These are phyloP conservation scores for Scaptomyza caliginosa DNA, from an alignment of 2,888 invertebrate species.

Conservation along the genomic window DNA sequence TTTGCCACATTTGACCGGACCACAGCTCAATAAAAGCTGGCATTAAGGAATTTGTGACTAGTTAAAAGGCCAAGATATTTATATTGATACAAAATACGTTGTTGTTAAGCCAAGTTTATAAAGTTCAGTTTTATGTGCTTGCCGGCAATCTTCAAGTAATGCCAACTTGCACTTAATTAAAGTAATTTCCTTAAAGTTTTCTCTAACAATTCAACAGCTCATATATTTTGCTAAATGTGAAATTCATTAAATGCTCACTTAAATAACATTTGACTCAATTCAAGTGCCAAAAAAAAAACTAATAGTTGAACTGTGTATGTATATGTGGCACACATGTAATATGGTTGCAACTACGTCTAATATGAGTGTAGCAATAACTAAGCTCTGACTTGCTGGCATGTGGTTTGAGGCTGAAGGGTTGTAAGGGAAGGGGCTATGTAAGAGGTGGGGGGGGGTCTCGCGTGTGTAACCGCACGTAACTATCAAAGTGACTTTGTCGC, in stretches of 20 bases:
- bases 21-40: slow-evolving; percentile 31
- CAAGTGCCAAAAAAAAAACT: slow-evolving; percentile 43
- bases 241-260: slow-evolving; percentile 50
- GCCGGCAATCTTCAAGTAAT: background rate
- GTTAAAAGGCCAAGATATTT: background rate
- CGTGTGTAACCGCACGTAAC: slow-evolving; percentile 66
- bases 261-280: slow-evolving; percentile 50
- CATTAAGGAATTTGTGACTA: background rate
- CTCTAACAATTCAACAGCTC: slow-evolving; percentile 7
- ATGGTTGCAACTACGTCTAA: slow-evolving; percentile 32
- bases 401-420: background rate
- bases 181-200: slow-evolving; percentile 6
- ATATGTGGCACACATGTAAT: slow-evolving; percentile 15
- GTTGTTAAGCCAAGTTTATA: background rate
- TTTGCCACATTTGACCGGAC: slow-evolving; percentile 28
- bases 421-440: background rate
- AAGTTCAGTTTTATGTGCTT: background rate
- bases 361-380: slow-evolving; percentile 59
- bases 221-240: slow-evolving; percentile 22
- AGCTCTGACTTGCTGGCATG: slow-evolving; percentile 43
- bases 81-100: background rate
- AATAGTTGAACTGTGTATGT: no score
- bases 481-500: slow-evolving; percentile 63
- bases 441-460: slow-evolving; percentile 25
- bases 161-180: slow-evolving; percentile 1